A percentile compares a stretch with the other conserved stretches of the same genome.
These are phyloP conservation scores for Spinus olivaceus DNA, from an alignment of 2,797 vertebrate species.

Conservation along the genomic window DNA sequence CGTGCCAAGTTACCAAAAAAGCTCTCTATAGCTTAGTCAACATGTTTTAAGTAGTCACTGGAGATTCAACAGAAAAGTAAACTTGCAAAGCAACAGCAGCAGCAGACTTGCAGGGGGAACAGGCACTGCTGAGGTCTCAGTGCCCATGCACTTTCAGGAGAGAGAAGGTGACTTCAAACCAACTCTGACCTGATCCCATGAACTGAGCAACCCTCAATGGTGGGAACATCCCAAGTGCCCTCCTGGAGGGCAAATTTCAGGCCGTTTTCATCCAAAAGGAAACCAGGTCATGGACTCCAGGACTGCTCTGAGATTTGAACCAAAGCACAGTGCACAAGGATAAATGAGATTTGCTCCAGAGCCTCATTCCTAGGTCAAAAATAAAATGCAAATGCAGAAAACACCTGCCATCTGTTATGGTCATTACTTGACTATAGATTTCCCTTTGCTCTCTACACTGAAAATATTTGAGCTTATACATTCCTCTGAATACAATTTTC, in stretches of 20 bases:
- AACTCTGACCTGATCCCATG: neutral
- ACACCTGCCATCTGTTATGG: neutral
- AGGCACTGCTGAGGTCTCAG: neutral
- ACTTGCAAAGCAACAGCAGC: neutral
- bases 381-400: constrained; percentile 5
- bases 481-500: neutral
- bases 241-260: neutral
- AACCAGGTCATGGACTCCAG: neutral
- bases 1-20: neutral
- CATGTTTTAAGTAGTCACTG: neutral
- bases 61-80: neutral
- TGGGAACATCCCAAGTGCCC: neutral
- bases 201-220: neutral
- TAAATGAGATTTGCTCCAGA: neutral
- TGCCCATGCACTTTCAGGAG: neutral
- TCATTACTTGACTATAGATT: neutral
- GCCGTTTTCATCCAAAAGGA: neutral
- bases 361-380: neutral
- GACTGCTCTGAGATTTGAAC: neutral
- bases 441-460: neutral
- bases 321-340: neutral
- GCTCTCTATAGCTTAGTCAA: neutral
- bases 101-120: neutral
- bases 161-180: neutral
- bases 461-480: constrained; percentile 10